These are phyloP conservation scores for Colinus virginianus DNA, from an alignment of 2,113 vertebrate genomes.

Conservation along the genomic window DNA sequence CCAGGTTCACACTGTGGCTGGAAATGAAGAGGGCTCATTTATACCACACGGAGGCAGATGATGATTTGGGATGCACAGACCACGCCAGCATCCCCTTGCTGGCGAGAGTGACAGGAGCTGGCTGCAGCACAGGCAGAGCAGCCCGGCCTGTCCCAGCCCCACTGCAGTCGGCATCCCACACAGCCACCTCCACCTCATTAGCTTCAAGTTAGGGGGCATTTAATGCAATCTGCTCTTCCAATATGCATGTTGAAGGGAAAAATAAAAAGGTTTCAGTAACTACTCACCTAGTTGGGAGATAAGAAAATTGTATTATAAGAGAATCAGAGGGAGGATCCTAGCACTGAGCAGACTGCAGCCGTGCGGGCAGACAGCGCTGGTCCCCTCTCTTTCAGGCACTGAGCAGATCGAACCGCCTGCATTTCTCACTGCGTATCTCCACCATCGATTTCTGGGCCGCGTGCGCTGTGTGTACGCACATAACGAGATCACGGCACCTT, in stretches of 20 bases:
- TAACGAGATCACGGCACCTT: neutral
- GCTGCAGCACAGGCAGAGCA: neutral
- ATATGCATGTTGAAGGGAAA: neutral
- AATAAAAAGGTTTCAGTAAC: conserved; percentile 4
- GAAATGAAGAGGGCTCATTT: neutral
- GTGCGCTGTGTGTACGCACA: accelerated
- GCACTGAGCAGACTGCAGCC: neutral
- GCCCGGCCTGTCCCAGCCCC: too few species aligned
- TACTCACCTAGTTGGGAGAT: neutral
- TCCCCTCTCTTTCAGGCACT: neutral
- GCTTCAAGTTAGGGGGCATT: conserved; percentile 21
- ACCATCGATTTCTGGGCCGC: neutral
- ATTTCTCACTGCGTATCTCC: neutral
- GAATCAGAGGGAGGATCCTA: neutral
- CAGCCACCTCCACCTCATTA: neutral
- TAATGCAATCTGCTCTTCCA: conserved; percentile 9
- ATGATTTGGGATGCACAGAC: neutral
- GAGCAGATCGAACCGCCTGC: neutral
- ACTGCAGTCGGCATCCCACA: neutral
- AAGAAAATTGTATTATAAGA: neutral
- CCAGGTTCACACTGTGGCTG: neutral
- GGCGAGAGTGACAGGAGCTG: neutral
- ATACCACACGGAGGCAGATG: neutral
- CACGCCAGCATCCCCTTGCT: accelerated
- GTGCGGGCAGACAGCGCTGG: neutral